Evolutionary conservation across 1,140 invertebrate species (phyloP).

Genomic region (Meloidogyne chitwoodi): DNA sequence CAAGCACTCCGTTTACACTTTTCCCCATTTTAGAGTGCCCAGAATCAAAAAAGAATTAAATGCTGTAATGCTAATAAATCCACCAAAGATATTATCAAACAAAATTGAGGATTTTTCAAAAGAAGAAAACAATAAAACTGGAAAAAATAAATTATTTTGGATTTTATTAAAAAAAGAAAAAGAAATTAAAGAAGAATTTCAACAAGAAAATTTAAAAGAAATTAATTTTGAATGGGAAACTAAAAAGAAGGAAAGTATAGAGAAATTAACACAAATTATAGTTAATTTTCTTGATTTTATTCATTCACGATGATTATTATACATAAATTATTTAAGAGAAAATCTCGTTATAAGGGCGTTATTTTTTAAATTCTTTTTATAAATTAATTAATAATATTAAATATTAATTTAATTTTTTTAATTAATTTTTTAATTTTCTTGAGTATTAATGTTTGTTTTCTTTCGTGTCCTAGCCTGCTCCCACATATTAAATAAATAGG

Average conservation of each 20-base stretch:
- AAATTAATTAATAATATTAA: too few species aligned
- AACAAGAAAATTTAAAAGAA: background rate
- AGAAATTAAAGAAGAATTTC: background rate
- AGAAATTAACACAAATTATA: conserved; percentile 20
- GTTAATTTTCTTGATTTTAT: conserved; percentile 32
- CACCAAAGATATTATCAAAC: background rate
- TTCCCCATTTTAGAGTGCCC: background rate
- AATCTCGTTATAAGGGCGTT: too few species aligned
- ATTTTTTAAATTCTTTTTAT: too few species aligned
- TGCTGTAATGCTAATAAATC: background rate
- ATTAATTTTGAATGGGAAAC: conserved; percentile 3
- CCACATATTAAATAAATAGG: conserved; percentile 2
- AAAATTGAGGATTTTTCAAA: background rate
- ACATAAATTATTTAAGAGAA: too few species aligned
- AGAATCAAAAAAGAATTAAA: background rate
- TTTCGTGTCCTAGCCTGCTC: background rate
- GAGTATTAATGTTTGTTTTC: background rate
- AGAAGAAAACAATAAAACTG: background rate
- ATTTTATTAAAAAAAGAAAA: conserved; percentile 10
- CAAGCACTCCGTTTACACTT: background rate
- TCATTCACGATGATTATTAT: conserved; percentile 30
- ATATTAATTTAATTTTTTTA: too few species aligned
- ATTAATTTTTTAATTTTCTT: too few species aligned
- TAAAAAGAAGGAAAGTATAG: background rate
- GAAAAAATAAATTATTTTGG: conserved; percentile 1